These are phyloP conservation scores for Oligia fasciuncula DNA, from an alignment of 2,888 invertebrate genomes.

Conservation along the genomic window DNA sequence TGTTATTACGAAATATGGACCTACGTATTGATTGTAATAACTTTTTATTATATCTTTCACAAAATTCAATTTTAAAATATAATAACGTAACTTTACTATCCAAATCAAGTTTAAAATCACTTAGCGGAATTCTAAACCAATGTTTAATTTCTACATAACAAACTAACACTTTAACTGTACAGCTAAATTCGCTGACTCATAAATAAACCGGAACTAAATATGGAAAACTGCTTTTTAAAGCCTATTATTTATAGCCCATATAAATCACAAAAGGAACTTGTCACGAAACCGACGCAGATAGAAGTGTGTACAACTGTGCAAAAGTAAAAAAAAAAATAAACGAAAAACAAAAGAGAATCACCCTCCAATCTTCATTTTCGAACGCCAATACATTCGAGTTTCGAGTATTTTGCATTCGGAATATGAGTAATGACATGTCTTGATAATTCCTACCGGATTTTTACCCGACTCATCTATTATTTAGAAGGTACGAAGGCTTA, in stretches of 20 bases:
- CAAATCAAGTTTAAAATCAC: neutral
- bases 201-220: slow-evolving; percentile 58
- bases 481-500: slow-evolving; percentile 80
- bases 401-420: slow-evolving; percentile 75
- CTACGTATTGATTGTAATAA: neutral
- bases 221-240: slow-evolving; percentile 45
- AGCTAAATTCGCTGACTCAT: slow-evolving; percentile 14
- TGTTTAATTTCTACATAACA: neutral
- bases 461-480: slow-evolving; percentile 85
- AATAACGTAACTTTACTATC: neutral
- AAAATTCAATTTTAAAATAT: neutral
- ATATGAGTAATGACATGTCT: slow-evolving; percentile 83
- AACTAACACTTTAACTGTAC: neutral
- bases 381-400: slow-evolving; percentile 69
- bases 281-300: slow-evolving; percentile 43
- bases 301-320: neutral
- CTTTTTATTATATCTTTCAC: neutral
- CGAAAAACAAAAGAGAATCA: slow-evolving; percentile 57
- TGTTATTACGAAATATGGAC: neutral
- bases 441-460: slow-evolving; percentile 80
- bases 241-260: slow-evolving; percentile 58
- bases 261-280: slow-evolving; percentile 62
- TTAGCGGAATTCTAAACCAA: neutral
- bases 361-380: slow-evolving; percentile 67
- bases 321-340: slow-evolving; percentile 14